phyloP scores from a whole-genome alignment of 2,888 invertebrate species.

The Hirtodrosophila confusa region DNA sequence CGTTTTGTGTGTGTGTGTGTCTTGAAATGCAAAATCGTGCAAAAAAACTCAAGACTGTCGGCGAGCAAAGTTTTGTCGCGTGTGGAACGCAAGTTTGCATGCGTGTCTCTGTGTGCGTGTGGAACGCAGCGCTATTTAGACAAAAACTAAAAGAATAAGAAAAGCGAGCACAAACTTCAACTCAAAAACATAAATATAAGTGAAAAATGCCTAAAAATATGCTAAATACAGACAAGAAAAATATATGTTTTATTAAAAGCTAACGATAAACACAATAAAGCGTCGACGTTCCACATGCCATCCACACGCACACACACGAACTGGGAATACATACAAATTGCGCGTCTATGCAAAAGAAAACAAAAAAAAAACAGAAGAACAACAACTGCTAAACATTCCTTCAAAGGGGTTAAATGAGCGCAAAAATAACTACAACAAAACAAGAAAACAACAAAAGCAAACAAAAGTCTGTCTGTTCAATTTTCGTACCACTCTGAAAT shows the following conservation, averaged over 20 bases:
- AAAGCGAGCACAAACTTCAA: conserved; percentile 7
- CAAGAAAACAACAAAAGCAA: conserved; percentile 12
- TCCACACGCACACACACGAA: conserved; percentile 64
- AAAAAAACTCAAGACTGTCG: conserved; percentile 40
- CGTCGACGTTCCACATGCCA: conserved; percentile 82
- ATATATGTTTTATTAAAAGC: conserved; percentile 24
- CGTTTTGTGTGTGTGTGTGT: conserved; percentile 46
- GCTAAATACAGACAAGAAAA: conserved; percentile 23
- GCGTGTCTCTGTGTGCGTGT: conserved; percentile 27
- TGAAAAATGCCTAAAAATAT: conserved; percentile 47
- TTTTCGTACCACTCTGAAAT: conserved; percentile 48
- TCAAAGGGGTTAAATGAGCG: conserved; percentile 73
- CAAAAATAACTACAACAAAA: conserved; percentile 36
- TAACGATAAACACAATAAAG: conserved; percentile 7
- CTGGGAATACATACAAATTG: conserved; percentile 31
- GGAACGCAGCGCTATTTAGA: conserved; percentile 39
- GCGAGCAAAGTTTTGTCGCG: conserved; percentile 58
- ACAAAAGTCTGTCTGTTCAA: conserved; percentile 51
- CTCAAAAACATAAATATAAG: conserved; percentile 45
- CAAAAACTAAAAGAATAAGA: conserved; percentile 27
- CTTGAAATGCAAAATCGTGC: conserved; percentile 56
- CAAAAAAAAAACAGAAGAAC: conserved; percentile 34
- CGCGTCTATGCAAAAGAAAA: conserved; percentile 41
- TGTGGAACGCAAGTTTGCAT: conserved; percentile 62
- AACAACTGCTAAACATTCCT: conserved; percentile 63